A percentile compares a stretch with the other conserved stretches of the same genome.
These are phyloP conservation scores for Calliphora vomitoria DNA, from an alignment of 2,888 invertebrate genomes.

Conservation along the genomic window DNA sequence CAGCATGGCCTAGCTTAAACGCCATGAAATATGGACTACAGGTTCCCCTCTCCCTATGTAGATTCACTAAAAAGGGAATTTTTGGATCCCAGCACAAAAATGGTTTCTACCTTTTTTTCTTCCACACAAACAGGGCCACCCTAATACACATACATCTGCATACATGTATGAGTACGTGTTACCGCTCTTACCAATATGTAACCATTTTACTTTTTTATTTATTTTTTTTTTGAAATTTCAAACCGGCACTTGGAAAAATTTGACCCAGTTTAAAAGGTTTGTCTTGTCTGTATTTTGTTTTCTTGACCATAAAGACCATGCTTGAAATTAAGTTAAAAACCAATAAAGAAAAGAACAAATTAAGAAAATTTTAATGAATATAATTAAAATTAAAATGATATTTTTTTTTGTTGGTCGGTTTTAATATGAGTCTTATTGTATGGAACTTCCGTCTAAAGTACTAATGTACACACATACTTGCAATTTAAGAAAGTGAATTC, in stretches of 20 bases:
- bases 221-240: conserved; percentile 9
- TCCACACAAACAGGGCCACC: too few species aligned
- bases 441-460: conserved; percentile 11
- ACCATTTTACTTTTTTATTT: conserved; percentile 22
- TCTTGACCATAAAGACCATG: conserved; percentile 28
- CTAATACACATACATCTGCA: too few species aligned
- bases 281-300: neutral
- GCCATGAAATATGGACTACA: too few species aligned
- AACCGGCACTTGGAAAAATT: conserved; percentile 66
- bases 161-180: neutral
- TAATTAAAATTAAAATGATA: conserved; percentile 34
- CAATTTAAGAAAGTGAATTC: conserved; percentile 33
- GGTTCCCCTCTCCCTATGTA: too few species aligned
- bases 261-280: conserved; percentile 65
- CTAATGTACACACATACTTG: too few species aligned
- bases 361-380: conserved; percentile 24
- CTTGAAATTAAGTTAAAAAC: conserved; percentile 17
- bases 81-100: too few species aligned
- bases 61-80: too few species aligned
- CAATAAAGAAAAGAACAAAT: conserved; percentile 12
- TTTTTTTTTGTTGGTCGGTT: neutral
- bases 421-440: too few species aligned
- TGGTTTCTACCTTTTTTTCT: neutral
- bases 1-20: too few species aligned
- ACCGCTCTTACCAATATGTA: conserved; percentile 31